Evolutionary conservation across 37 sponge, comb jelly and placozoan species (phyloP), one percentile per base, ranked within the genome.

Genomic region (Geodia barretti): DNA sequence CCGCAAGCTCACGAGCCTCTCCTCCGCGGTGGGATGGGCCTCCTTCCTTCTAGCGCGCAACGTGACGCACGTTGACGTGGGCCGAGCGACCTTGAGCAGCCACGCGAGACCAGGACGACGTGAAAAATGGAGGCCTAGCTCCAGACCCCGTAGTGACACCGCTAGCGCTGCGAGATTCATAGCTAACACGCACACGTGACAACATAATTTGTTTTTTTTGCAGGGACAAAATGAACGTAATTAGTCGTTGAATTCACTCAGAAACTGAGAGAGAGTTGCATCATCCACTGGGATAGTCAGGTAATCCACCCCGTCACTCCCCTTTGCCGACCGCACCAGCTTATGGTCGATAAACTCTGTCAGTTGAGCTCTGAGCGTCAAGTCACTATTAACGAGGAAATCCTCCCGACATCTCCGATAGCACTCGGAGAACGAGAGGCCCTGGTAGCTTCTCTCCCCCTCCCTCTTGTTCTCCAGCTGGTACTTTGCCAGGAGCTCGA

Each of bases 291-390:
- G 79, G 8, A 94, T 85, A 37, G 39, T 41, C 11, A 94, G 79
- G 39, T 90, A 85, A 31, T 94, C 95, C 2, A 84, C 77, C n/a
- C 92, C 95, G 68, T 92, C 94, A 0, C 77, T 64, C 38, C 90
- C 93, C 24, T 88, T 88, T 4, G 74, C 73, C 8, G 85, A 85
- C 37, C 80, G 84, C 25, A 98, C 79, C 84, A 98, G 69, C 60
- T 88, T 94, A 83, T 98, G 99, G 69, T 98, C 99, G 20, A 21
- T 36, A 68, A 98, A 98, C 80, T 98, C 99, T 0, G 91, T 94
- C 59, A 98, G 85, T 59, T 98, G 97, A 17, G 92, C 74, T 23
- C 91, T 41, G 20, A 98, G 75, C 4, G 99, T 83, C 68, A 82
- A 41, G 23, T 96, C 95, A 62, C 91, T 98, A 70, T 79, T 96